Percentiles rank a stretch among this genome's conserved stretches.
Evolutionary conservation across 92 coral and sea anemone genomes (phyloP).

Genomic region (Micromussa lordhowensis): DNA sequence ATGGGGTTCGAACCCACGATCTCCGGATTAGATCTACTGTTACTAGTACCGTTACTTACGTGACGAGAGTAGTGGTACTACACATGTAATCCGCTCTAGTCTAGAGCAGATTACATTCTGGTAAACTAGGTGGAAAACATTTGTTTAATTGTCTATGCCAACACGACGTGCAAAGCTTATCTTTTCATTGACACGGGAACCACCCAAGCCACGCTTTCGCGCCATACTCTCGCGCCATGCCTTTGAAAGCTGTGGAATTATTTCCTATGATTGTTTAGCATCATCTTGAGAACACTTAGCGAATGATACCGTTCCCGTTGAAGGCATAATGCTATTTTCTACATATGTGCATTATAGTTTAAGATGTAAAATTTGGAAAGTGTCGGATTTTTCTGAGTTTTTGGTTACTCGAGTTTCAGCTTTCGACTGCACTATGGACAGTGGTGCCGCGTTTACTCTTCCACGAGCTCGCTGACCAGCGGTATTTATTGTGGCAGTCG

Average conservation of each 20-base stretch:
- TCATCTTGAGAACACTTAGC: not conserved
- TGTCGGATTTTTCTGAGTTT: not conserved
- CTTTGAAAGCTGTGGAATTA: not conserved
- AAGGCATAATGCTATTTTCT: not conserved
- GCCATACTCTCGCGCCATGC: no score
- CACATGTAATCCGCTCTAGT: no score
- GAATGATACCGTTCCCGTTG: not conserved
- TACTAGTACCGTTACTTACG: no score
- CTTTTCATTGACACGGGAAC: no score
- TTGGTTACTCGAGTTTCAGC: not conserved
- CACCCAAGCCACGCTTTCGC: no score
- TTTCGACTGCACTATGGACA: slow-evolving; percentile 25
- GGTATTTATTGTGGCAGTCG: slow-evolving; percentile 2
- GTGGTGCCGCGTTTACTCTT: slow-evolving; percentile 54
- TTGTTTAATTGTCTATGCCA: no score
- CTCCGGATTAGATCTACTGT: no score
- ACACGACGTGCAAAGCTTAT: no score
- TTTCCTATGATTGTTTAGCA: not conserved
- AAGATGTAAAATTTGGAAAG: not conserved
- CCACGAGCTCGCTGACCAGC: not conserved
- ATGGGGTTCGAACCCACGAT: no score
- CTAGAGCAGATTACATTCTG: no score
- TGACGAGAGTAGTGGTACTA: no score
- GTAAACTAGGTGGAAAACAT: no score
- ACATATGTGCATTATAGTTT: not conserved